Base-by-base conservation (phyloP, 1,140 invertebrate species). In the Harpegnathos saltator region DNA sequence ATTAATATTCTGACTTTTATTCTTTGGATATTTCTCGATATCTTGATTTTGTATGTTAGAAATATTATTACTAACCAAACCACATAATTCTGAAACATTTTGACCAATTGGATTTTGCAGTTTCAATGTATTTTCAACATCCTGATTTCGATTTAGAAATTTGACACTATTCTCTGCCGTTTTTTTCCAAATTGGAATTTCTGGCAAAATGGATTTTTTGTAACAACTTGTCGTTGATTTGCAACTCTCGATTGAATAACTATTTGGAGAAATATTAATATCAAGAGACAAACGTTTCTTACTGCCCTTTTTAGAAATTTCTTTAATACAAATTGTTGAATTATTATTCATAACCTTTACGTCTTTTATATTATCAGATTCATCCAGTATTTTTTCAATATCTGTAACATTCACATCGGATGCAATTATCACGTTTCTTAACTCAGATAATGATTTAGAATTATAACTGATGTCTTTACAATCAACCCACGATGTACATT, bases 241-340 rank as follows among this genome's bases (percentile, higher is more conserved):
- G 44, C 1, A 5, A 59, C 0, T 61, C 4, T 14, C 14, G 19
- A 7, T 26, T 26, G 44, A 7, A 54, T 22, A 22, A 24, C 17
- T 12, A n/a, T 63, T 83, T 24, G 44, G n/a, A 1, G 54, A 38
- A 58, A 58, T n/a, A 82, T 74, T 66, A 19, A 69, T 33, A 24
- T 89, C 84, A 14, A 75, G 63, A 59, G 83, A 52, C 26, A 33
- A 24, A 59, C 80, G 84, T 83, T 89, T 89, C 50, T 88, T 83
- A 61, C 89, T 86, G 19, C 88, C 88, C 44, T 82, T 85, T 56
- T 88, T 91, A 44, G 90, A 89, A 68, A 80, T 14, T 84, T 91
- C 62, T 77, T 11, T 2, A 63, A 58, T 14, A 17, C 2, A 29
- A 22, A 54, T 44, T 33, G 33, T 15, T 62, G 9, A 56, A 29